These are phyloP conservation scores for Pelagia noctiluca DNA, from an alignment of 30 jellyfish, hydroid and myxozoan species.

Conservation along the genomic window DNA sequence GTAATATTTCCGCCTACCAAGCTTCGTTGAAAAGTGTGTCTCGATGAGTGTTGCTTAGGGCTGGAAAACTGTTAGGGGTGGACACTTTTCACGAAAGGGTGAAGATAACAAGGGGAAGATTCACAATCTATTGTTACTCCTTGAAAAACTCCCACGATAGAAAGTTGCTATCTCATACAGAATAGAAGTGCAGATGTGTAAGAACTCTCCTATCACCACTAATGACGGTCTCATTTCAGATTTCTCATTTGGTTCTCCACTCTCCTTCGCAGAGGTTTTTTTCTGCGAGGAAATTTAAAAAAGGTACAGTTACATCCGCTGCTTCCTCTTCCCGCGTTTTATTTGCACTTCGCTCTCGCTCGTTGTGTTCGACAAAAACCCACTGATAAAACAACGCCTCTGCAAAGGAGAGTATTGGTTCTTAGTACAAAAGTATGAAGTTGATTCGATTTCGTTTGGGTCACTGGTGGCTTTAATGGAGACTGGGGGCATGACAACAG, in stretches of 20 bases:
- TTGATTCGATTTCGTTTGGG: no score
- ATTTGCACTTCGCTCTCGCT: no score
- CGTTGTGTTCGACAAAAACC: no score
- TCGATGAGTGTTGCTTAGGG: conserved; percentile 26
- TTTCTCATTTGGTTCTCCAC: no score
- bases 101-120: conserved; percentile 9
- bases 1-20: conserved; percentile 72
- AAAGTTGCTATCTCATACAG: conserved; percentile 28
- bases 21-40: conserved; percentile 59
- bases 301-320: no score
- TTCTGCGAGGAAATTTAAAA: no score
- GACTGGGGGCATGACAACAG: no score
- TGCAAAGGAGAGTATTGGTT: no score
- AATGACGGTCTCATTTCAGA: conserved; percentile 16
- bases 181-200: conserved; percentile 50
- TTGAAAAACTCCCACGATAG: conserved; percentile 3
- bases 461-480: no score
- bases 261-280: not conserved
- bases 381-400: no score
- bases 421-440: no score
- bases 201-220: conserved; percentile 46
- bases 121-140: conserved; percentile 3
- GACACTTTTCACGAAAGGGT: conserved; percentile 47
- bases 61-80: conserved; percentile 11
- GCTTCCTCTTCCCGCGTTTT: no score